Base-by-base conservation (phyloP, 2,888 invertebrate species). In the Camptogramma bilineatum region DNA sequence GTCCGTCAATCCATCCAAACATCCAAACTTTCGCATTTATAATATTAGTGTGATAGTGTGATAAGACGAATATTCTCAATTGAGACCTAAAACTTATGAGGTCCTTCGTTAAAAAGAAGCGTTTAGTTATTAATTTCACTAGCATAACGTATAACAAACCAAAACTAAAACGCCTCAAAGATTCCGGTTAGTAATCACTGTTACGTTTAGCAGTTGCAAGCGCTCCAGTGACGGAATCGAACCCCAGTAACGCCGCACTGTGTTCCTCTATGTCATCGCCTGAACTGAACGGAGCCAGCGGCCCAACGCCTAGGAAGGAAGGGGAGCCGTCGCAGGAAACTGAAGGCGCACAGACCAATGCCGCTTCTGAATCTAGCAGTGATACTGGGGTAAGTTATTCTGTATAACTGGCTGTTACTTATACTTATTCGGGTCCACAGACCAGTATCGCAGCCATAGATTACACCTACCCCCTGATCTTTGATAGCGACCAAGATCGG, bases 251-350 rank as follows among this genome's bases (percentile, higher is more conserved):
- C 72, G 77, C 72, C 18, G 81, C 74, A 28, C 79, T 94, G 16
- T 86, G 88, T 66, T 77, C 91, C 34, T 94, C 94, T 1, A 74
- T 88, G 31, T 94, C 94, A 54, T 94, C 94, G 1, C 94, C 94
- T 5, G 93, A 93, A 78, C 83, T 94, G 64, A 79, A 81, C 69
- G 81, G 62, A 0, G 56, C 65, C 47, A 52, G 68, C 66, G 58
- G 72, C 68, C 62, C 59, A 64, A 62, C 68, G 59, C 67, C 71
- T 52, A 72, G 72, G 64, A 68, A 69, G 17, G 62, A 68, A 9
- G 57, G 64, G 55, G 67, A 69, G 58, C 61, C 58, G 48, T 42
- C 61, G 68, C 69, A 69, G 57, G 66, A 68, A 46, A 50, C 48
- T 5, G 62, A 62, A 19, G 69, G 69, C 56, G 61, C 68, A 65